Conservation (phyloP, 1,140 invertebrate species). For the Scylla paramamosain region DNA sequence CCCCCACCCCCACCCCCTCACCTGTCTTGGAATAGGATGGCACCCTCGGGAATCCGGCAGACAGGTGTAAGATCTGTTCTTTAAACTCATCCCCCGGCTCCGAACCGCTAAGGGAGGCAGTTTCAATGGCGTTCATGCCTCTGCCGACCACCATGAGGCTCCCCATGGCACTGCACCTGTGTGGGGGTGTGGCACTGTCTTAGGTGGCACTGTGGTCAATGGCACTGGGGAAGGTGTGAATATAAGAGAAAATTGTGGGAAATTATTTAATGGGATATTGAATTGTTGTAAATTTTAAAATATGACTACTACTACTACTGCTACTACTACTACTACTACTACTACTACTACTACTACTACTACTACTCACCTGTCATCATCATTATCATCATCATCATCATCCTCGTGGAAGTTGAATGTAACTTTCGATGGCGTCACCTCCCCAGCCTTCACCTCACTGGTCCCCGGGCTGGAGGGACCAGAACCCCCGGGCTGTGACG, state of each 20-base stretch:
- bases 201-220: background rate
- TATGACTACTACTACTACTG: background rate
- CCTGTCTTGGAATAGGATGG: conserved; percentile 69
- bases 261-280: background rate
- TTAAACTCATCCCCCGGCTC: conserved; percentile 68
- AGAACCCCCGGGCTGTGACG: conserved; percentile 66
- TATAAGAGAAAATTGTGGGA: background rate
- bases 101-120: conserved; percentile 66
- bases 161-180: background rate
- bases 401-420: conserved; percentile 66
- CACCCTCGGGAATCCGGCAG: conserved; percentile 55
- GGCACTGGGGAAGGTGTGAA: background rate
- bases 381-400: conserved; percentile 67
- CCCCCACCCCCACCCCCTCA: conserved; percentile 14
- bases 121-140: conserved; percentile 70
- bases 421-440: conserved; percentile 54
- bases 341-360: background rate
- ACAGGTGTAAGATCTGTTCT: conserved; percentile 59
- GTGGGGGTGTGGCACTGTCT: background rate
- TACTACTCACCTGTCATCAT: conserved; percentile 50
- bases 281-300: background rate
- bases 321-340: background rate
- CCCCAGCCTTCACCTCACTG: background rate
- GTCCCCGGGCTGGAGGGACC: conserved; percentile 58
- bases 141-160: background rate